phyloP scores from a whole-genome alignment of 1,140 invertebrate species.

The Euborellia annulipes region DNA sequence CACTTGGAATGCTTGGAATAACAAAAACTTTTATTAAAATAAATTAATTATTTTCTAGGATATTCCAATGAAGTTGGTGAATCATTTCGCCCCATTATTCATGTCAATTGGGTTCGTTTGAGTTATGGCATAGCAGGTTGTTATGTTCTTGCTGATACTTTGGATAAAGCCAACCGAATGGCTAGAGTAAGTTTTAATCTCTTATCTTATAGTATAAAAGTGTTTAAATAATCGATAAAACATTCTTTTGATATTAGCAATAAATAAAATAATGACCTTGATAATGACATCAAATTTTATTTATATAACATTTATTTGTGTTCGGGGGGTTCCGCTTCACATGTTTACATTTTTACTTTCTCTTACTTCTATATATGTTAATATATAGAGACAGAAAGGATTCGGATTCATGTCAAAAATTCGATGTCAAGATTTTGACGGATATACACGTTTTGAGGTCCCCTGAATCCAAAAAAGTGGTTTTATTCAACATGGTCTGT shows the following conservation, averaged over 20 bases:
- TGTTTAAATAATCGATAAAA: background rate
- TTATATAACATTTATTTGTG: no score
- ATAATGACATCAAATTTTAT: no score
- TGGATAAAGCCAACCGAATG: conserved; percentile 57
- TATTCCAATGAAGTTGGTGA: conserved; percentile 95
- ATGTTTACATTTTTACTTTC: no score
- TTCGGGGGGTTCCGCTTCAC: no score
- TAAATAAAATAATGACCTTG: no score
- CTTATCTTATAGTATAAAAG: conserved; percentile 10
- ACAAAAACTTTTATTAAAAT: conserved; percentile 5
- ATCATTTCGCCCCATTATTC: conserved; percentile 67
- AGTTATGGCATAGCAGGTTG: conserved; percentile 67
- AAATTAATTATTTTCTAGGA: conserved; percentile 39
- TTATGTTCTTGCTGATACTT: conserved; percentile 79
- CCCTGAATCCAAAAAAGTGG: no score
- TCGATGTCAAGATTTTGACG: no score
- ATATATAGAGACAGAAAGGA: no score
- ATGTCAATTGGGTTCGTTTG: conserved; percentile 49
- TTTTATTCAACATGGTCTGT: no score
- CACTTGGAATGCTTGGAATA: background rate
- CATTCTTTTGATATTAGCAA: background rate
- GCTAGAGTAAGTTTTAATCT: conserved; percentile 39
- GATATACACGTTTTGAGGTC: no score
- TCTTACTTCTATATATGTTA: no score
- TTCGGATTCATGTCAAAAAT: no score